phyloP scores from a whole-genome alignment of 2,113 vertebrate genomes.

The Pelusios castaneus region DNA sequence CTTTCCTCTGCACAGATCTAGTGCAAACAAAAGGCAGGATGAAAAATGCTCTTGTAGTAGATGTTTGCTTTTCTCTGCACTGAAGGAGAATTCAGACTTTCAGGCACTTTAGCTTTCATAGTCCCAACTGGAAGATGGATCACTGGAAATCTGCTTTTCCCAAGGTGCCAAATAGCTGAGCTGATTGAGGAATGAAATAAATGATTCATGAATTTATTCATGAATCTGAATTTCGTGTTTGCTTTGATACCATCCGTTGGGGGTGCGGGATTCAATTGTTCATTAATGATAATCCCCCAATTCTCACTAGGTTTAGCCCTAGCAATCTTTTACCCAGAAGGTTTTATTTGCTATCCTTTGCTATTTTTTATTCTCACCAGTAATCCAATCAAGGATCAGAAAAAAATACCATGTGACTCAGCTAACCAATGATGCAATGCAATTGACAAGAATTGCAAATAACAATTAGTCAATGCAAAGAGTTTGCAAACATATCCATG shows the following conservation, averaged over 20 bases:
- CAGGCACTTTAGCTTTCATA: background rate
- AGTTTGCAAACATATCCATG: background rate
- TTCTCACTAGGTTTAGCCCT: background rate
- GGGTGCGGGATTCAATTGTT: background rate
- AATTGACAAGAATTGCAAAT: background rate
- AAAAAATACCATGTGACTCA: background rate
- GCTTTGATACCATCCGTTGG: constrained; percentile 50
- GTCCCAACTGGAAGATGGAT: constrained; percentile 1
- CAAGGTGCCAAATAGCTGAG: constrained; percentile 7
- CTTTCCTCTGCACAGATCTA: background rate
- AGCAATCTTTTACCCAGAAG: background rate
- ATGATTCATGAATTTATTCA: constrained; percentile 52
- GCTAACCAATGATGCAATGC: background rate
- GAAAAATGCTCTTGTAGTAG: background rate
- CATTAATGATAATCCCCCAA: constrained; percentile 3
- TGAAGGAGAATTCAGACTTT: constrained; percentile 47
- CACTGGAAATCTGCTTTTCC: background rate
- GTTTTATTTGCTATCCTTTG: constrained; percentile 11
- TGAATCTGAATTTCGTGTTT: constrained; percentile 37
- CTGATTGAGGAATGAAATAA: constrained; percentile 37
- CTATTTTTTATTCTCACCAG: constrained; percentile 23
- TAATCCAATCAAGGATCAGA: constrained; percentile 5
- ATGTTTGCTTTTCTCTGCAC: background rate
- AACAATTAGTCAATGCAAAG: background rate
- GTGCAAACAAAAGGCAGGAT: background rate